Evolutionary conservation across 2,113 vertebrate species (phyloP).

Genomic region (Sebastes schlegelii): DNA sequence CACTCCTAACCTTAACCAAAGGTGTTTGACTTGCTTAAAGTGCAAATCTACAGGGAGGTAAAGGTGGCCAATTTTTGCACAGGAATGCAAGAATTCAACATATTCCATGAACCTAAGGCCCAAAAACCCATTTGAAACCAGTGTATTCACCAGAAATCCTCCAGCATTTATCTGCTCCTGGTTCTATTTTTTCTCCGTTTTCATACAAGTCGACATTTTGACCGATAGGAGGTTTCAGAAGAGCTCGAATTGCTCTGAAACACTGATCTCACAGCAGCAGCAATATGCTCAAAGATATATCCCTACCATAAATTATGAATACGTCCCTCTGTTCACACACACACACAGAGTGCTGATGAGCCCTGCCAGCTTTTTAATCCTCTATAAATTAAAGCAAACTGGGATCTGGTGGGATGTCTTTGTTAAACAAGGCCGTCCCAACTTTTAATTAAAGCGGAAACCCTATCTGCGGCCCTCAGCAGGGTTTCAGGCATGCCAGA

Average conservation of each 20-base stretch:
- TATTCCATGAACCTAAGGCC: neutral
- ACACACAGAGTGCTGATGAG: constrained; percentile 26
- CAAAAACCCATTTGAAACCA: neutral
- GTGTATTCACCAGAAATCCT: neutral
- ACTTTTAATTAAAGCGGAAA: constrained; percentile 78
- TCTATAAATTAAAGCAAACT: constrained; percentile 69
- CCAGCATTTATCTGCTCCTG: neutral
- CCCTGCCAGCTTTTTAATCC: constrained; percentile 69
- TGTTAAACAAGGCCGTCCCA: constrained; percentile 62
- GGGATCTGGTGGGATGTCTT: constrained; percentile 67
- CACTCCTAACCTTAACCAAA: constrained; percentile 1
- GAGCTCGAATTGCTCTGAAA: constrained; percentile 15
- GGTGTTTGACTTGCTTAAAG: constrained; percentile 11
- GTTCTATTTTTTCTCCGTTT: neutral
- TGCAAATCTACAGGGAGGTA: neutral
- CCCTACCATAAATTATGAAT: constrained; percentile 41
- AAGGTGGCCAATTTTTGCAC: neutral
- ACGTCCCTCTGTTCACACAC: constrained; percentile 30
- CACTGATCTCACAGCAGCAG: constrained; percentile 28
- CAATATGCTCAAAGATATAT: constrained; percentile 37
- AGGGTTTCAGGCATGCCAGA: constrained; percentile 23
- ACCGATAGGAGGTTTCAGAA: neutral
- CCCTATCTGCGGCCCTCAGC: constrained; percentile 48
- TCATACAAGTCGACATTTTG: neutral
- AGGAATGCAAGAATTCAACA: neutral